Evolutionary conservation across 1,140 invertebrate genomes (phyloP).

Genomic region (Drosophila gunungcola): DNA sequence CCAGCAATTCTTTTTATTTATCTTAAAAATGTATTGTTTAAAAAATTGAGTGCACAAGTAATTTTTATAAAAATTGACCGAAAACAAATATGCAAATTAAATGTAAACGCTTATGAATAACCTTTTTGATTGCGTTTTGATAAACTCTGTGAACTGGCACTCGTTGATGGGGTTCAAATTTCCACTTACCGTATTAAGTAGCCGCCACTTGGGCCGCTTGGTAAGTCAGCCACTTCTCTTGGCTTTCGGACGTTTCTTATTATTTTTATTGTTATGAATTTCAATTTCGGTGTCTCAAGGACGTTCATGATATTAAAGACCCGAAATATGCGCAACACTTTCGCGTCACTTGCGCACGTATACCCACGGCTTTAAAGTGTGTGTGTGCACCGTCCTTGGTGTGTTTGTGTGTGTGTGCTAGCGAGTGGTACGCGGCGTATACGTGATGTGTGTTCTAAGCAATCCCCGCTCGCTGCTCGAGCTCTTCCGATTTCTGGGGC

Average conservation of each 20-base stretch:
- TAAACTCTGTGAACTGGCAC: constrained; percentile 7
- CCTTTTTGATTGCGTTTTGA: too few relatives aligned
- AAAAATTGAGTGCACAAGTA: too few relatives aligned
- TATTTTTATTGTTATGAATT: constrained; percentile 72
- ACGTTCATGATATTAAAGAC: constrained; percentile 68
- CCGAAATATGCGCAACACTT: constrained; percentile 71
- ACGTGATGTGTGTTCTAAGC: constrained; percentile 75
- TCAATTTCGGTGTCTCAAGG: constrained; percentile 73
- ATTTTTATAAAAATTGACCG: too few relatives aligned
- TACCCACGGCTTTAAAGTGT: constrained; percentile 11
- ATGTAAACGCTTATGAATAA: too few relatives aligned
- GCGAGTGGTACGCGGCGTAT: constrained; percentile 51
- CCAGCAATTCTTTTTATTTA: too few relatives aligned
- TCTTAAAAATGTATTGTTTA: too few relatives aligned
- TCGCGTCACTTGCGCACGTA: constrained; percentile 49
- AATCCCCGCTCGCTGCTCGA: constrained; percentile 21
- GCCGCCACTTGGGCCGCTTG: constrained; percentile 16
- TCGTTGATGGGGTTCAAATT: neutral
- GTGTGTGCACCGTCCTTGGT: constrained; percentile 2
- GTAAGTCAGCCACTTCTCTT: constrained; percentile 31
- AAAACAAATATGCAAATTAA: too few relatives aligned
- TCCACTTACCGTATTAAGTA: constrained; percentile 14
- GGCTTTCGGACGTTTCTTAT: constrained; percentile 20
- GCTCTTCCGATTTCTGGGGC: constrained; percentile 56
- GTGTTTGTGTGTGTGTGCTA: constrained; percentile 20